A percentile compares a stretch with the other conserved stretches of the same genome.
Evolutionary conservation across 2,797 vertebrate genomes (phyloP).

Genomic region (Acanthurus lineatus): DNA sequence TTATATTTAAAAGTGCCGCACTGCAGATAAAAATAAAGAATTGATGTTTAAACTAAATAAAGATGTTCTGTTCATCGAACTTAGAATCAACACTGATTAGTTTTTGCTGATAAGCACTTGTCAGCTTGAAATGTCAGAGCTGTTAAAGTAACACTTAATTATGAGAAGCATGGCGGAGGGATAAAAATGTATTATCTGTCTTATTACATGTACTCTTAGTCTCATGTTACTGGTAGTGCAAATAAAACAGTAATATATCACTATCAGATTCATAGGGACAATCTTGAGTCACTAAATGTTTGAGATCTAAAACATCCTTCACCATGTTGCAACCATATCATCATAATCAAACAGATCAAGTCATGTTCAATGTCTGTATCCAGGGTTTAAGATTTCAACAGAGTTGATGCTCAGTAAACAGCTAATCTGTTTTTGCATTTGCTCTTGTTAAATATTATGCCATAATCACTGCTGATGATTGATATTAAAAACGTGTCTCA

Average conservation of each 20-base stretch:
- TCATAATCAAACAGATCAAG: slow-evolving; percentile 6
- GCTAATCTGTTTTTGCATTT: background rate
- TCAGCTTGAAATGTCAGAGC: background rate
- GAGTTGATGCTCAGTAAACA: background rate
- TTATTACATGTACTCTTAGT: too few species aligned
- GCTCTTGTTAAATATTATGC: background rate
- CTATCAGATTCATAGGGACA: slow-evolving; percentile 2
- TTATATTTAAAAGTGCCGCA: too few species aligned
- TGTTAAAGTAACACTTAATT: background rate
- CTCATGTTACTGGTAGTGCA: background rate
- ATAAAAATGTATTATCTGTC: background rate
- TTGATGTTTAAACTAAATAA: too few species aligned
- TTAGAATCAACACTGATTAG: background rate
- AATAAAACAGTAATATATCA: slow-evolving; percentile 1
- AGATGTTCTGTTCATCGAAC: background rate
- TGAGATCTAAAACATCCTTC: slow-evolving; percentile 9
- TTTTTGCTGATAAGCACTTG: slow-evolving; percentile 1
- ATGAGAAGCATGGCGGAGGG: background rate
- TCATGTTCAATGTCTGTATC: background rate
- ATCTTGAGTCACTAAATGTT: slow-evolving; percentile 20
- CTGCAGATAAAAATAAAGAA: too few species aligned
- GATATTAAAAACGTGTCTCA: slow-evolving; percentile 30
- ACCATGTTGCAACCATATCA: background rate
- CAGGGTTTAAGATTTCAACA: background rate
- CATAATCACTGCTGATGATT: slow-evolving; percentile 10